Percentiles rank a stretch among this genome's conserved stretches.
Evolutionary conservation across 2,113 vertebrate genomes (phyloP).

Genomic region (Toxotes jaculatrix): DNA sequence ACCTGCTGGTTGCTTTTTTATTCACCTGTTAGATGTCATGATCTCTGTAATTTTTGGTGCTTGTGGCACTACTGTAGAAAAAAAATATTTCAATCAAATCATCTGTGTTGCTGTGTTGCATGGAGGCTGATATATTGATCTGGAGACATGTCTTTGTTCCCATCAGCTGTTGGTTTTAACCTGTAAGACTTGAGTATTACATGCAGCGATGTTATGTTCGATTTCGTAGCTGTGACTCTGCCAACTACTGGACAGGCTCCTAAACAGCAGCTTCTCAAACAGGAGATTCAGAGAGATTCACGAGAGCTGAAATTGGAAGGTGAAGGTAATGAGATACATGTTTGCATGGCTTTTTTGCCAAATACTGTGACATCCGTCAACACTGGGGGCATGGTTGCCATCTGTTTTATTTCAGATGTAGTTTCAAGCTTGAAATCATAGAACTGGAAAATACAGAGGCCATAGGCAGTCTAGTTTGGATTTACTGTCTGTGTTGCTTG

Average conservation of each 20-base stretch:
- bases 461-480: not conserved
- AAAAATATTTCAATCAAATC: not conserved
- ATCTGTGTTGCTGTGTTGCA: slow-evolving; percentile 25
- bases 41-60: not conserved
- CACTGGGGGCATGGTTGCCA: not conserved
- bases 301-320: slow-evolving; percentile 38
- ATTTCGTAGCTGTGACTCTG: slow-evolving; percentile 59
- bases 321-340: slow-evolving; percentile 56
- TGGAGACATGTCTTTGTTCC: not conserved
- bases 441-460: not conserved
- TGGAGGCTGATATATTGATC: slow-evolving; percentile 18
- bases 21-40: not conserved
- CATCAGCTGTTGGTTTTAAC: not conserved
- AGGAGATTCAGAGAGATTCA: slow-evolving; percentile 46
- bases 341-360: slow-evolving; percentile 32
- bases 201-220: slow-evolving; percentile 32
- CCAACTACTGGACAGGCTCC: slow-evolving; percentile 52
- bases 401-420: not conserved
- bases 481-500: slow-evolving; percentile 5
- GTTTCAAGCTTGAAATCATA: slow-evolving; percentile 1
- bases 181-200: not conserved
- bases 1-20: not conserved
- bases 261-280: slow-evolving; percentile 39
- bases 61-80: not conserved
- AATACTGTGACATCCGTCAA: not conserved